Percentiles rank a stretch among this genome's conserved stretches.
phyloP scores from a whole-genome alignment of 64 coral and sea anemone genomes.

The Montipora foliosa region DNA sequence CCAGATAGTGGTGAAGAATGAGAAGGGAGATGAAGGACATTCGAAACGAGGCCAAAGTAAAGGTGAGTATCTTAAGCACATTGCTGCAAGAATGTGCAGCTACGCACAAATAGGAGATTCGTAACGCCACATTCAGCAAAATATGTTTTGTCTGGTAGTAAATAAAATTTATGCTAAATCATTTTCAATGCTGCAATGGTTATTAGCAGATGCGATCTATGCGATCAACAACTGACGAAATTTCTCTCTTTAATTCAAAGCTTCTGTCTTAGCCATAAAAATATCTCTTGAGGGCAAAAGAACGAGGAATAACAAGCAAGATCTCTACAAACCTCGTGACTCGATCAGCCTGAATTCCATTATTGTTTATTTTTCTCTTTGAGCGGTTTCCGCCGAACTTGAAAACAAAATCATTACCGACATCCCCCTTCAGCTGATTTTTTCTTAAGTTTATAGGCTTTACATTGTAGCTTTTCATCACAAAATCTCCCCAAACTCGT shows the following conservation, averaged over 20 bases:
- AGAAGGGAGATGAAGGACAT: conserved; percentile 28
- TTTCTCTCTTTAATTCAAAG: neutral
- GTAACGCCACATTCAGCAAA: too few relatives aligned
- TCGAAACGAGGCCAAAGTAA: conserved; percentile 8
- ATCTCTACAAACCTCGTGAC: neutral
- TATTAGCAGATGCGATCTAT: too few relatives aligned
- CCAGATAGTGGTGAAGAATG: conserved; percentile 63
- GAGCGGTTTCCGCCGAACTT: neutral
- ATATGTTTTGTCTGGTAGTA: neutral
- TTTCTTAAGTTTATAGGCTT: too few relatives aligned
- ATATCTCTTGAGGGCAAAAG: neutral
- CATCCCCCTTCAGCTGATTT: neutral
- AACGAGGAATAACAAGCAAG: neutral
- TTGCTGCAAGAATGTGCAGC: too few relatives aligned
- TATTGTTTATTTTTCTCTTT: neutral
- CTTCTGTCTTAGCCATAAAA: neutral
- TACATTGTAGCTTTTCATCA: too few relatives aligned
- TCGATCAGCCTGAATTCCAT: neutral
- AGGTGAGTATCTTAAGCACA: neutral
- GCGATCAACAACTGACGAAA: too few relatives aligned
- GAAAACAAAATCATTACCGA: too few relatives aligned
- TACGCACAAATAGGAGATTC: neutral
- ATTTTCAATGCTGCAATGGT: neutral
- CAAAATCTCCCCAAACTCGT: too few relatives aligned
- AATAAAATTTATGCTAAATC: neutral